Evolutionary conservation across 2,888 invertebrate genomes (phyloP).

Genomic region (Myopa tessellatipennis): DNA sequence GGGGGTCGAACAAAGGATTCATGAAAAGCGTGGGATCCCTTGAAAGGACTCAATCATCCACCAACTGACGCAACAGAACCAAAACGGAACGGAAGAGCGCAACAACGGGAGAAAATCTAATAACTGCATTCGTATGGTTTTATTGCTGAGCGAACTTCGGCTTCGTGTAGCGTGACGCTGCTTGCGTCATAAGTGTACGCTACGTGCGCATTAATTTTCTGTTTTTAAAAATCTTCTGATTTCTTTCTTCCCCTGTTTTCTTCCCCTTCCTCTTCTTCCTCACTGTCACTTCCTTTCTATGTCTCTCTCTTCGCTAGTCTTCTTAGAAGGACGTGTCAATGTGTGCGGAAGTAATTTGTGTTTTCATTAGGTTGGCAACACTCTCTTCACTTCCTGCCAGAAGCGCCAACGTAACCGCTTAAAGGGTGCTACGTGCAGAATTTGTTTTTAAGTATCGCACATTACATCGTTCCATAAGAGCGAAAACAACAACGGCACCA

Average conservation of each 20-base stretch:
- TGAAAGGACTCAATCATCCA: neutral
- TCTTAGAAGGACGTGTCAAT: slow-evolving; percentile 59
- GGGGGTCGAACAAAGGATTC: neutral
- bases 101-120: slow-evolving; percentile 47
- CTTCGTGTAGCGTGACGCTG: neutral
- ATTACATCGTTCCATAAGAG: slow-evolving; percentile 23
- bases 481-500: slow-evolving; percentile 5
- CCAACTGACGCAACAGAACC: neutral
- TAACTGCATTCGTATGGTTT: slow-evolving; percentile 57
- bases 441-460: slow-evolving; percentile 43
- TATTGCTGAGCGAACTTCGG: slow-evolving; percentile 47
- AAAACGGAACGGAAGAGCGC: neutral
- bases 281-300: neutral
- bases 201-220: neutral
- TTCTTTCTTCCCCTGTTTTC: neutral
- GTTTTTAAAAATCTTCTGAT: neutral
- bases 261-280: neutral
- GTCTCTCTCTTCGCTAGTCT: too few relatives aligned
- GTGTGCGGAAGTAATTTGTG: slow-evolving; percentile 65
- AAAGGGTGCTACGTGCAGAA: slow-evolving; percentile 36
- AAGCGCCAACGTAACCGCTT: neutral
- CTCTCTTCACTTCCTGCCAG: slow-evolving; percentile 24
- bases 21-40: neutral
- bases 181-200: slow-evolving; percentile 40
- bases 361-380: slow-evolving; percentile 62